A percentile compares a stretch with the other conserved stretches of the same genome.
These are phyloP conservation scores for Myiagra hebetior DNA, from an alignment of 2,113 vertebrate species.

Conservation along the genomic window DNA sequence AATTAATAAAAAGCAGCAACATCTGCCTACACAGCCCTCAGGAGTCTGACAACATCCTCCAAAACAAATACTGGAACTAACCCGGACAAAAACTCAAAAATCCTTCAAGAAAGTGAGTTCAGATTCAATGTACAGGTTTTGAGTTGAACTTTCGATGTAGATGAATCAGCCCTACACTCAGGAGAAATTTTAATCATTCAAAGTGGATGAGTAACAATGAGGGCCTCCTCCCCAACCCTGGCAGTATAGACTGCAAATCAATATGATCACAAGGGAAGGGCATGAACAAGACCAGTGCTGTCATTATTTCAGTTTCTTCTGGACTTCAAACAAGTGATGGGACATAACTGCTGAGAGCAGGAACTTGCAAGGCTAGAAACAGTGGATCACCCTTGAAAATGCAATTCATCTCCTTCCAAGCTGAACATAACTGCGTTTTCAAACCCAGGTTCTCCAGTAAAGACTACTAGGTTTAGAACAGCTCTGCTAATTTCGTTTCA, in stretches of 20 bases:
- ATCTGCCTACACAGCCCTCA: conserved; percentile 1
- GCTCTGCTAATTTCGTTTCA: not conserved
- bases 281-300: not conserved
- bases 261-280: not conserved
- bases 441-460: not conserved
- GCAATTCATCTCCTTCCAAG: not conserved
- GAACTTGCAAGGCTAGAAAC: not conserved
- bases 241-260: not conserved
- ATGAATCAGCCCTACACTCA: not conserved
- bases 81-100: not conserved
- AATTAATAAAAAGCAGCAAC: conserved; percentile 18
- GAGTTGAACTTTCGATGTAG: not conserved
- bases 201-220: not conserved
- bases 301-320: not conserved
- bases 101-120: not conserved
- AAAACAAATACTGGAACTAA: conserved; percentile 34
- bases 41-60: conserved; percentile 10
- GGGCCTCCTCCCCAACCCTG: not conserved
- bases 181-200: not conserved
- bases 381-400: not conserved
- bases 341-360: not conserved
- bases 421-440: not conserved
- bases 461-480: not conserved
- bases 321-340: not conserved
- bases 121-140: not conserved